Base-by-base conservation (phyloP, 2,113 vertebrate species). In the Ophthalmolycus amberensis region DNA sequence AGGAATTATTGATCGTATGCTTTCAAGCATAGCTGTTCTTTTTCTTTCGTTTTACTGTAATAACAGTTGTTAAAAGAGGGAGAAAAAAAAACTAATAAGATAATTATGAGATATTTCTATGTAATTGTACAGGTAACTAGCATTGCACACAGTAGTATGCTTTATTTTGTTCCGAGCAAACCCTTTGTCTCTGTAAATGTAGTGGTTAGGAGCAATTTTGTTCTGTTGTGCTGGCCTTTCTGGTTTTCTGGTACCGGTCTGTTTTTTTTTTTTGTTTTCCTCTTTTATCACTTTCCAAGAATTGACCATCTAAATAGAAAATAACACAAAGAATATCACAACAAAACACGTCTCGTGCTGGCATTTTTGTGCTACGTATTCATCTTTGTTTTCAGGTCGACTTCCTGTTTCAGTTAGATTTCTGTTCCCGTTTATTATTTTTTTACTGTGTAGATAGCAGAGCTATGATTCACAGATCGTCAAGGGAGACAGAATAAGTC, bases 51-150 rank as follows among this genome's bases (percentile, higher is more conserved):
- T 97, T 97, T 96, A 94, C 95, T 96, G 96, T 97, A 96, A 98
- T 95, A 94, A 95, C 95, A 96, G 96, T 95, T 96, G 96, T 96
- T 4, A 95, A 96, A 90, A 92, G 87, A 85, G 88, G 82, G 85
- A 84, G 89, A 96, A 93, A 91, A 90, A 90, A 90, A 91, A 95
- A 97, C 96, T 97, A 97, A 97, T 97, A 96, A 95, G 96, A 97
- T 96, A 96, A 96, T 95, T 95, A 93, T 76, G 91, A 97, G 95
- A 96, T 95, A 95, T 97, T 98, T 97, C 97, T 97, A 97, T 99
- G 97, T 99, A 97, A 94, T 95, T 99, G 97, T 99, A 99, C 97
- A 99, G 97, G 97, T 96, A 91, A 97, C 95, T 97, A 98, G 97
- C 97, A 97, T 96, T 97, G 96, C 96, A 97, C 96, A 97, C 97